Base-by-base conservation (phyloP, 2,888 invertebrate species). In the Campaea margaritaria region DNA sequence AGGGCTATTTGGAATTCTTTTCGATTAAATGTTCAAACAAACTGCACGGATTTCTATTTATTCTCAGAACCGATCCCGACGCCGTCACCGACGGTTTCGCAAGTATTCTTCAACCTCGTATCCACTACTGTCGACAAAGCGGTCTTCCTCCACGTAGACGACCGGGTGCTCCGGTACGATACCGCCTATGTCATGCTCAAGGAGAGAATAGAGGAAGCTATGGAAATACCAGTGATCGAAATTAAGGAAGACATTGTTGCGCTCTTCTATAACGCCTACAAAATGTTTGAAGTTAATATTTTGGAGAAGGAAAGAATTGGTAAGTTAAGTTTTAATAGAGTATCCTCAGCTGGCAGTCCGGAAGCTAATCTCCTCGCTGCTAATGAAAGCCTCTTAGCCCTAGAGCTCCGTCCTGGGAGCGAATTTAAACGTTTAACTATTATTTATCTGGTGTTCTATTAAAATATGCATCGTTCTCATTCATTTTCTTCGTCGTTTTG, bases 221-320 rank as follows among this genome's bases (percentile, higher is more conserved):
- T 92, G 91, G 91, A 92, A 62, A 77, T 90, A 54, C 87, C 91
- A 0, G 89, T 92, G 0, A 65, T 77, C 3, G 84, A 84, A 0
- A 84, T 92, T 39, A 75, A 67, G 47, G 68, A 78, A 57, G 91
- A 92, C 31, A 86, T 92, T 12, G 83, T 79, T 0, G 64, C 76
- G 1, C 63, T 91, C 0, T 79, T 81, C 42, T 73, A 58, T n/a
- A 76, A 76, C 0, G 82, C 91, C 0, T 91, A 80, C 50, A 74
- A 71, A 11, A 36, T 78, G 65, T 91, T 91, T 49, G 87, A 91
- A 55, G 28, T 83, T 10, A 64, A 78, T 36, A 86, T 91, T 9
- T 65, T 79, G 56, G 87, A 83, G 46, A 87, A 89, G 45, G 88
- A 89, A 38, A 76, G 77, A 54, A 77, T 81, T 49, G 89, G 91